Conservation (phyloP, 1,140 invertebrate species). For the Meloidogyne floridensis region DNA sequence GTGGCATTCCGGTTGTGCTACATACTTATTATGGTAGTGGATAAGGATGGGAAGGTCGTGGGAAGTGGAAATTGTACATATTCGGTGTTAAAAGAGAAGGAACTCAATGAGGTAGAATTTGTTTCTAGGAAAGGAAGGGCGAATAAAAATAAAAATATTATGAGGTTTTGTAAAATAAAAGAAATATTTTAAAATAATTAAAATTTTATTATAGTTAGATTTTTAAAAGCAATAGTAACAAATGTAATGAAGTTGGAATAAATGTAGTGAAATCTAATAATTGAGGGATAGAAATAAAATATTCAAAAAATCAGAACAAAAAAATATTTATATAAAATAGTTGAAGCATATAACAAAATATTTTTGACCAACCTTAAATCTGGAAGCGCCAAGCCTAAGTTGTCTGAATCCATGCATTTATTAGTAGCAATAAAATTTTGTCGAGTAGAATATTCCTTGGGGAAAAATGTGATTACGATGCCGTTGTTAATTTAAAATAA, state of each 20-base stretch:
- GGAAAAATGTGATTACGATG: background rate
- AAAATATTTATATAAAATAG: too few relatives aligned
- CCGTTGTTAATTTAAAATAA: background rate
- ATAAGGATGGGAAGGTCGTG: background rate
- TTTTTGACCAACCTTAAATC: background rate
- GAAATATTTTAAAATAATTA: too few relatives aligned
- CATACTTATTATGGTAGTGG: background rate
- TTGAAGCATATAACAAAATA: too few relatives aligned
- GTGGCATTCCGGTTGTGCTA: background rate
- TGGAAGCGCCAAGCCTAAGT: background rate
- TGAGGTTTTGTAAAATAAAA: background rate
- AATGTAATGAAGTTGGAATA: too few relatives aligned
- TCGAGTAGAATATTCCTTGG: too few relatives aligned
- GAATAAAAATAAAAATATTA: background rate
- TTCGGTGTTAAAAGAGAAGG: background rate
- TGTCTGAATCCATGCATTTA: conserved; percentile 3
- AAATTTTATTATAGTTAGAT: too few relatives aligned
- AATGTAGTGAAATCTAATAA: too few relatives aligned
- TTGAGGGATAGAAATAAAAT: too few relatives aligned
- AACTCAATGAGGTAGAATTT: background rate
- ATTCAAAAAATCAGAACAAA: too few relatives aligned
- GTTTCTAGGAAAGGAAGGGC: background rate
- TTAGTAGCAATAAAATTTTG: background rate
- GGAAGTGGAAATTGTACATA: conserved; percentile 1
- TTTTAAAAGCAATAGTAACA: too few relatives aligned